A percentile compares a stretch with the other conserved stretches of the same genome.
Evolutionary conservation across 2,113 vertebrate genomes (phyloP).

Genomic region (Gadus macrocephalus): DNA sequence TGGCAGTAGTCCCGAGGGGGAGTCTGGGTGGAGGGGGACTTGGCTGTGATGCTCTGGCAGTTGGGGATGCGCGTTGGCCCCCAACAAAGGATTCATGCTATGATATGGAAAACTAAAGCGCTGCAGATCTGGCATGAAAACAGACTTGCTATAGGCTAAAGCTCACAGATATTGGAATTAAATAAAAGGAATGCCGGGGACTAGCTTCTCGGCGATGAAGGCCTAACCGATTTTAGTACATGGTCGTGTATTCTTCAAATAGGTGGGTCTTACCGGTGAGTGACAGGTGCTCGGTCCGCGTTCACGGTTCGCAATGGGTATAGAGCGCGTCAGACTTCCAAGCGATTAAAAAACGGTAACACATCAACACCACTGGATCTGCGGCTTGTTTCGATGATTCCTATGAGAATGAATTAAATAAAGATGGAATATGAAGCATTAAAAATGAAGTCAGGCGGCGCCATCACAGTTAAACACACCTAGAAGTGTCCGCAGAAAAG

Average conservation of each 20-base stretch:
- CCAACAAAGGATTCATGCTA: slow-evolving; percentile 90
- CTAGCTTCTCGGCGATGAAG: slow-evolving; percentile 17
- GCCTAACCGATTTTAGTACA: slow-evolving; percentile 7
- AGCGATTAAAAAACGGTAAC: too few relatives aligned
- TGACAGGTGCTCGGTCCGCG: slow-evolving; percentile 7
- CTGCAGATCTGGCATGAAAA: slow-evolving; percentile 80
- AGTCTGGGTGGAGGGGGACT: slow-evolving; percentile 67
- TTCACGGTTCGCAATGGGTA: not conserved
- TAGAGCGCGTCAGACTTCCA: too few relatives aligned
- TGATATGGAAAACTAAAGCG: slow-evolving; percentile 74
- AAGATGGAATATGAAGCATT: slow-evolving; percentile 15
- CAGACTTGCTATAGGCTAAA: slow-evolving; percentile 47
- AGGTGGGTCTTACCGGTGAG: slow-evolving; percentile 40
- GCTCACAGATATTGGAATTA: not conserved
- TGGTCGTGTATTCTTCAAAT: slow-evolving; percentile 35
- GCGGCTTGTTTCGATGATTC: not conserved
- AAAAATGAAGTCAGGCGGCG: slow-evolving; percentile 33
- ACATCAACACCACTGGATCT: not conserved
- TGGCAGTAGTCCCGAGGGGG: slow-evolving; percentile 68
- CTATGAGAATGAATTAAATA: not conserved
- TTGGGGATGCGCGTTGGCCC: slow-evolving; percentile 77
- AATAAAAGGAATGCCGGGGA: not conserved
- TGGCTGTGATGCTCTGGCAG: slow-evolving; percentile 71
- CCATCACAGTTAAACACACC: slow-evolving; percentile 36
- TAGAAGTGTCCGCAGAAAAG: slow-evolving; percentile 43